phyloP scores from a whole-genome alignment of 1,140 invertebrate species.

The Alviniconcha marisindica region DNA sequence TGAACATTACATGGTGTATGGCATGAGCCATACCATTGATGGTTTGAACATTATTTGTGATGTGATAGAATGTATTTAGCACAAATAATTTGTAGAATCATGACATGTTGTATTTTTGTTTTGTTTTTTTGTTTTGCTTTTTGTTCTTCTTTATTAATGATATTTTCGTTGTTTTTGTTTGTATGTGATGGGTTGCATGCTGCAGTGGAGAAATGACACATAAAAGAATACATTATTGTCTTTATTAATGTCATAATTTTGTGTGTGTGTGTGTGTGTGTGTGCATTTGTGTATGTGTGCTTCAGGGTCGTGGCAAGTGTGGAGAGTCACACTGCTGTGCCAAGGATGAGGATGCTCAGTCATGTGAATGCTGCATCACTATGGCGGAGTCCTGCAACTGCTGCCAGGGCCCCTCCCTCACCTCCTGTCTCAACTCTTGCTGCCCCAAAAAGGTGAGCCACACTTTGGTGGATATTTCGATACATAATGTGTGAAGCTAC shows the following conservation, averaged over 20 bases:
- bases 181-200: background rate
- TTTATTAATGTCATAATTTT: no score
- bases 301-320: constrained; percentile 33
- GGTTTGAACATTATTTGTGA: no score
- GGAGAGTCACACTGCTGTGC: constrained; percentile 30
- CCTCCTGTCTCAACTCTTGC: constrained; percentile 35
- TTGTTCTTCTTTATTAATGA: background rate
- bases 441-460: constrained; percentile 4
- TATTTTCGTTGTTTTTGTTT: background rate
- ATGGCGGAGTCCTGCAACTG: constrained; percentile 39
- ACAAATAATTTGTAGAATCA: no score
- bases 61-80: no score
- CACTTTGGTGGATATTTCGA: no score
- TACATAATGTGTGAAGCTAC: no score
- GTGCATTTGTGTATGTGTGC: background rate
- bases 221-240: no score
- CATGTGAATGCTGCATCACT: constrained; percentile 27
- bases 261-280: no score
- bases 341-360: constrained; percentile 27
- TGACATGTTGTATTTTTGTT: no score
- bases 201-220: no score
- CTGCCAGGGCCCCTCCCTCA: constrained; percentile 31
- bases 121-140: background rate
- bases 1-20: no score
- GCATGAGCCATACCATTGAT: no score